Evolutionary conservation across 2,113 vertebrate species (phyloP).

Genomic region (Burhinus bistriatus): DNA sequence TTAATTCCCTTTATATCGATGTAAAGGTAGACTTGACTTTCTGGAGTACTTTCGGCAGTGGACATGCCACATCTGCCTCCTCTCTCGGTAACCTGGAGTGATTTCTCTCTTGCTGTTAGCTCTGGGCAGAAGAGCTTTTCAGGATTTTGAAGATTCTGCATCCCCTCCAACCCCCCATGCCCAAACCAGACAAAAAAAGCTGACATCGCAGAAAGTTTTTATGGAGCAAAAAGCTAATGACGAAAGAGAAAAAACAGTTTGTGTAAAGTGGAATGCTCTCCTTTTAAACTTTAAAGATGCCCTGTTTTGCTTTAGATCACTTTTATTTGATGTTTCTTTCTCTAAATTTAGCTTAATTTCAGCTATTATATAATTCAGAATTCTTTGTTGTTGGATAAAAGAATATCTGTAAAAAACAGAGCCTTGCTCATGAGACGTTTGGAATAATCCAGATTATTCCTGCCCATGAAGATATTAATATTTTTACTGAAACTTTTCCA

Average conservation of each 20-base stretch:
- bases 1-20: background rate
- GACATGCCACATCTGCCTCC: accelerated
- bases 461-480: conserved; percentile 48
- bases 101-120: background rate
- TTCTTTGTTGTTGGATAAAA: conserved; percentile 56
- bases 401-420: conserved; percentile 29
- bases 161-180: background rate
- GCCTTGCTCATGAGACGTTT: conserved; percentile 37
- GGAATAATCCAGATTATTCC: conserved; percentile 52
- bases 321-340: conserved; percentile 5
- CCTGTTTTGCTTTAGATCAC: conserved; percentile 8
- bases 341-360: conserved; percentile 58
- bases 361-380: conserved; percentile 40
- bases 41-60: background rate
- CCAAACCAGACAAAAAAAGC: background rate
- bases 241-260: background rate
- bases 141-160: background rate
- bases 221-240: background rate
- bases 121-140: background rate
- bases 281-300: conserved; percentile 33
- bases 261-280: conserved; percentile 5
- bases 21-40: background rate
- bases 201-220: background rate
- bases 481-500: conserved; percentile 55
- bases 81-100: accelerated